These are phyloP conservation scores for Tigriopus japonicus DNA, from an alignment of 1,140 invertebrate genomes.

Conservation along the genomic window DNA sequence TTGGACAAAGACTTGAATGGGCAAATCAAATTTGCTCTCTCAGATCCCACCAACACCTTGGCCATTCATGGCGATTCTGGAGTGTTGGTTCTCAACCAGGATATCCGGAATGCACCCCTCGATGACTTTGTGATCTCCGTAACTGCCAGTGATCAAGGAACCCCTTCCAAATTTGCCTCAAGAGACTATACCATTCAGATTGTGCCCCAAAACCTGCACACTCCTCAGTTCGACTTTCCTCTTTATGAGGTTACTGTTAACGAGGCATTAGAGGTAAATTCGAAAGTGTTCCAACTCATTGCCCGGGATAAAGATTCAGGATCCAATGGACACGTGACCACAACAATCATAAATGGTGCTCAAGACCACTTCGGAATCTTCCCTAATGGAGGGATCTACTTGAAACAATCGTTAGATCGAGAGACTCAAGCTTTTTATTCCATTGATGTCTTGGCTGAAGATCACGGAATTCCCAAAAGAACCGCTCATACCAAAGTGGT, in stretches of 20 bases:
- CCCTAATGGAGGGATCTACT: slow-evolving; percentile 69
- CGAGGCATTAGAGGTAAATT: slow-evolving; percentile 74
- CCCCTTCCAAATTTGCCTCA: slow-evolving; percentile 27
- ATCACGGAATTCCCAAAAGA: slow-evolving; percentile 43
- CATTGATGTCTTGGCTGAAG: slow-evolving; percentile 55
- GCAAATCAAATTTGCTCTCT: slow-evolving; percentile 40
- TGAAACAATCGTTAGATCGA: slow-evolving; percentile 58
- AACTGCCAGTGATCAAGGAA: slow-evolving; percentile 67
- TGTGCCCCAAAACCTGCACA: slow-evolving; percentile 59
- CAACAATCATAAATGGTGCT: slow-evolving; percentile 64
- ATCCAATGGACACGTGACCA: slow-evolving; percentile 44
- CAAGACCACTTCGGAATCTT: slow-evolving; percentile 69
- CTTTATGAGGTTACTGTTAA: slow-evolving; percentile 74
- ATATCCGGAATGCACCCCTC: no score
- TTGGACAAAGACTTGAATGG: slow-evolving; percentile 55
- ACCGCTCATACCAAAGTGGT: slow-evolving; percentile 64
- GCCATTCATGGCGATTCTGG: neutral
- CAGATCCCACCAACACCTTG: neutral
- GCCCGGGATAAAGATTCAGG: slow-evolving; percentile 65
- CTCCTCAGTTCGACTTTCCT: slow-evolving; percentile 71
- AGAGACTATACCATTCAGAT: no score
- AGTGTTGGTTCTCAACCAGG: neutral
- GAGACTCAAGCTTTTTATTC: slow-evolving; percentile 78
- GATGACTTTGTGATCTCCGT: slow-evolving; percentile 26
- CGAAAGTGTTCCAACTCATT: slow-evolving; percentile 61